phyloP scores from a whole-genome alignment of 2,797 vertebrate genomes.

The Xyrichtys novacula region DNA sequence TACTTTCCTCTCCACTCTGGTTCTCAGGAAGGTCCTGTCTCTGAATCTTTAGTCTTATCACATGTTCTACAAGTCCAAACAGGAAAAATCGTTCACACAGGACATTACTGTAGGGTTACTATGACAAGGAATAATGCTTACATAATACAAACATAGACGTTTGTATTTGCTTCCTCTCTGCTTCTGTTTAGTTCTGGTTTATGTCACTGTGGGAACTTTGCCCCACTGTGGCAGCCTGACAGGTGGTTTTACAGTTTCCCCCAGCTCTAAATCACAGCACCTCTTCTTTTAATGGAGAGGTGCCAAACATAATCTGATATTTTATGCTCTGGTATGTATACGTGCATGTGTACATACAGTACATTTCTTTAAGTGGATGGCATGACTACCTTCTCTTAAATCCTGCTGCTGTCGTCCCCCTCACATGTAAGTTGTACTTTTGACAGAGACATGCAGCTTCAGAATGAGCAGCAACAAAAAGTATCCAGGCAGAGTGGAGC shows the following conservation, averaged over 20 bases:
- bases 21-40: constrained; percentile 24
- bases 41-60: neutral
- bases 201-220: constrained; percentile 32
- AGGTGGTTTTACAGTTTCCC: constrained; percentile 46
- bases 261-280: constrained; percentile 25
- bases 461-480: constrained; percentile 4
- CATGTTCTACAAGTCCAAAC: constrained; percentile 6
- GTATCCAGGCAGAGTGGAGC: neutral
- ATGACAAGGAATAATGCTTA: neutral
- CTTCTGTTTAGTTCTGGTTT: constrained; percentile 37
- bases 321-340: neutral
- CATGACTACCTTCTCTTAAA: constrained; percentile 1
- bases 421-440: neutral
- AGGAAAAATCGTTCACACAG: neutral
- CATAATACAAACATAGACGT: too few species aligned
- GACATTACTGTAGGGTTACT: neutral
- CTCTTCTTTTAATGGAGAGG: constrained; percentile 18
- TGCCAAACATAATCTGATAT: constrained; percentile 17
- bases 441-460: constrained; percentile 1
- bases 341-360: neutral
- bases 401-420: neutral
- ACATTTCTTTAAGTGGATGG: neutral
- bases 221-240: constrained; percentile 33
- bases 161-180: neutral
- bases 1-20: constrained; percentile 4